These are phyloP conservation scores for Gorsachius magnificus DNA, from an alignment of 2,797 vertebrate genomes.

Conservation along the genomic window DNA sequence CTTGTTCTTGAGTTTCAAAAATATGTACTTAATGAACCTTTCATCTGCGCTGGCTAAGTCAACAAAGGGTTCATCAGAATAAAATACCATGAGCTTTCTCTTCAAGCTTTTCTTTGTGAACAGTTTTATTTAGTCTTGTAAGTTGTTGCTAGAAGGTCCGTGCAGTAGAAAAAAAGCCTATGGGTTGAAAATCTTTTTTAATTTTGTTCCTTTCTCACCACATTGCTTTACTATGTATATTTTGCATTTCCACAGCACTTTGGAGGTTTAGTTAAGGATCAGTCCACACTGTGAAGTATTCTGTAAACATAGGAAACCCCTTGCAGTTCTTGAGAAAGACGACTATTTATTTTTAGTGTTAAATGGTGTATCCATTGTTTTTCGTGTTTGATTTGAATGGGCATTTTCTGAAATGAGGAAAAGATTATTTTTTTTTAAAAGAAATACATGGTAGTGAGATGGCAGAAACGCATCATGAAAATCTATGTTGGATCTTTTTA, in stretches of 20 bases:
- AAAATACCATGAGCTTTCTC: not conserved
- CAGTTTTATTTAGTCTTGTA: not conserved
- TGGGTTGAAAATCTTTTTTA: not conserved
- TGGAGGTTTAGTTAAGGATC: not conserved
- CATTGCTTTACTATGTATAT: not conserved
- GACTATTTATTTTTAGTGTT: not conserved
- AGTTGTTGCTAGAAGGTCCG: not conserved
- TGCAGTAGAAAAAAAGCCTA: not conserved
- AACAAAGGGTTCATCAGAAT: not conserved
- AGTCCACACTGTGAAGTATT: not conserved
- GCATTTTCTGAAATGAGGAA: not conserved
- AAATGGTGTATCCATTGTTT: not conserved
- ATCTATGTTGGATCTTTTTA: not conserved
- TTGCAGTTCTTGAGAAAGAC: not conserved
- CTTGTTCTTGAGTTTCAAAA: not conserved
- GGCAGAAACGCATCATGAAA: not conserved
- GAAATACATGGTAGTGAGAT: not conserved
- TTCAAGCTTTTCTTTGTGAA: not conserved
- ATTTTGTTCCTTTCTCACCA: not conserved
- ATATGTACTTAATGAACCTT: not conserved
- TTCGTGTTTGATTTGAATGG: not conserved
- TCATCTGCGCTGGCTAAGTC: not conserved
- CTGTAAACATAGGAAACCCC: conserved; percentile 1
- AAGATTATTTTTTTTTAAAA: not conserved
- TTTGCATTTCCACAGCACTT: not conserved